These are phyloP conservation scores for Drosophila mayaguana DNA, from an alignment of 2,888 invertebrate species.

Conservation along the genomic window DNA sequence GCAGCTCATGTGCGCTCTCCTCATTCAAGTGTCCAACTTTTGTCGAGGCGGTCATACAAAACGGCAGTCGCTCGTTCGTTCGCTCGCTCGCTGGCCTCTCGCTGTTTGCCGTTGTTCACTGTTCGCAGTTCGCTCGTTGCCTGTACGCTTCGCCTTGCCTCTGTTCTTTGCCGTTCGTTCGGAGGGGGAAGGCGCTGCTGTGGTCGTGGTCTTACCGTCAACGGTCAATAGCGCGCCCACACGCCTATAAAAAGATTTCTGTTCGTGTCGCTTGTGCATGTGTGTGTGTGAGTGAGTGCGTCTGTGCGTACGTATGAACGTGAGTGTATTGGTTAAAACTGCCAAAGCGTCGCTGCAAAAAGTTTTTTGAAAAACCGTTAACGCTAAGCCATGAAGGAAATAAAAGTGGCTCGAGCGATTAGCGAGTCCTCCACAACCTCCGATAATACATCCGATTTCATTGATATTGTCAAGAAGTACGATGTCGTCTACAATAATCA, in stretches of 20 bases:
- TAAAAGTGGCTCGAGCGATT: slow-evolving; percentile 80
- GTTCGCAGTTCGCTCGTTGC: slow-evolving; percentile 43
- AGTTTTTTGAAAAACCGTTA: slow-evolving; percentile 56
- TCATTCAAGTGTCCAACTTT: slow-evolving; percentile 85
- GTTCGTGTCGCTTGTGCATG: slow-evolving; percentile 23
- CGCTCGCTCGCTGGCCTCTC: slow-evolving; percentile 35
- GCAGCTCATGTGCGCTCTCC: slow-evolving; percentile 82
- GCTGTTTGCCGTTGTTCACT: slow-evolving; percentile 23
- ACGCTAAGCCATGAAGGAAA: slow-evolving; percentile 66
- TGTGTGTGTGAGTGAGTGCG: slow-evolving; percentile 11
- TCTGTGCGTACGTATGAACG: slow-evolving; percentile 23
- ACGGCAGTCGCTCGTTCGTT: slow-evolving; percentile 59
- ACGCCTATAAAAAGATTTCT: slow-evolving; percentile 64
- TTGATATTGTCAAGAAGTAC: slow-evolving; percentile 84
- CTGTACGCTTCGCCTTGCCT: slow-evolving; percentile 31
- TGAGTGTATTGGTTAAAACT: slow-evolving; percentile 18
- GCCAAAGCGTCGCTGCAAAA: slow-evolving; percentile 14
- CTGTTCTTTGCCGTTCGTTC: slow-evolving; percentile 41
- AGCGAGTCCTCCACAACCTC: slow-evolving; percentile 83
- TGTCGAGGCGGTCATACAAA: slow-evolving; percentile 83
- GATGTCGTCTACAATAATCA: slow-evolving; percentile 84
- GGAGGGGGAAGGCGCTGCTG: slow-evolving; percentile 25
- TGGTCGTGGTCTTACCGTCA: slow-evolving; percentile 43
- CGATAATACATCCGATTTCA: slow-evolving; percentile 84
- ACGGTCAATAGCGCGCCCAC: slow-evolving; percentile 63